A percentile compares a stretch with the other conserved stretches of the same genome.
phyloP scores from a whole-genome alignment of 2,888 invertebrate species.

The Amphipoea lucens region DNA sequence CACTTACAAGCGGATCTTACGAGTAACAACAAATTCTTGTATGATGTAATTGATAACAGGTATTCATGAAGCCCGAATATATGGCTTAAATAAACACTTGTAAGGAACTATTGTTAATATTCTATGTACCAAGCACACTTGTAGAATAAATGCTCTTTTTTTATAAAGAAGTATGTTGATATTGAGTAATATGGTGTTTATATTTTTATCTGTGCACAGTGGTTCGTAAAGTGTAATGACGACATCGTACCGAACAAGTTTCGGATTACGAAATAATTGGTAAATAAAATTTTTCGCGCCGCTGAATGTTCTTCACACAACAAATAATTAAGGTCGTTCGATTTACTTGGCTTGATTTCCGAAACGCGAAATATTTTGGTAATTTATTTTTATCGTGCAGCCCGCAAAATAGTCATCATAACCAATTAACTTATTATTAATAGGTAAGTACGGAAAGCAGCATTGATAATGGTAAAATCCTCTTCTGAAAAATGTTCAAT shows the following conservation, averaged over 20 bases:
- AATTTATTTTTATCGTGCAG: conserved; percentile 10
- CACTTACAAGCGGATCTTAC: conserved; percentile 78
- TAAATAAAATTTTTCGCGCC: conserved; percentile 80
- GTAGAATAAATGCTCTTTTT: conserved; percentile 18
- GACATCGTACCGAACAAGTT: conserved; percentile 76
- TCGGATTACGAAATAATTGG: conserved; percentile 79
- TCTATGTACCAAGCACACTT: not conserved
- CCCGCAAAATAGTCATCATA: not conserved
- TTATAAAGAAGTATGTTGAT: conserved; percentile 17
- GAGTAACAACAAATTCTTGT: conserved; percentile 70
- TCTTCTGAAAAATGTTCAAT: conserved; percentile 10
- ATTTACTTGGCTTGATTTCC: conserved; percentile 70
- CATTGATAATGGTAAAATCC: not conserved
- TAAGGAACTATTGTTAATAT: conserved; percentile 17
- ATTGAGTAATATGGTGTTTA: conserved; percentile 41
- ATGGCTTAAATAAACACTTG: conserved; percentile 24
- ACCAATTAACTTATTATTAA: not conserved
- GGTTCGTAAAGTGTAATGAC: conserved; percentile 69
- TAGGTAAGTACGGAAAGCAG: not conserved
- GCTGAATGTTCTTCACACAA: conserved; percentile 74
- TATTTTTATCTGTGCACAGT: conserved; percentile 53
- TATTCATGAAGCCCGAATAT: conserved; percentile 44
- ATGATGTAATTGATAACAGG: conserved; percentile 71
- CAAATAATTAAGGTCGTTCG: conserved; percentile 75
- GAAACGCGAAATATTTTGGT: conserved; percentile 65